Evolutionary conservation across 2,888 invertebrate genomes (phyloP), one percentile per base, ranked within the genome.

Genomic region (Mesorhabditis sp.): DNA sequence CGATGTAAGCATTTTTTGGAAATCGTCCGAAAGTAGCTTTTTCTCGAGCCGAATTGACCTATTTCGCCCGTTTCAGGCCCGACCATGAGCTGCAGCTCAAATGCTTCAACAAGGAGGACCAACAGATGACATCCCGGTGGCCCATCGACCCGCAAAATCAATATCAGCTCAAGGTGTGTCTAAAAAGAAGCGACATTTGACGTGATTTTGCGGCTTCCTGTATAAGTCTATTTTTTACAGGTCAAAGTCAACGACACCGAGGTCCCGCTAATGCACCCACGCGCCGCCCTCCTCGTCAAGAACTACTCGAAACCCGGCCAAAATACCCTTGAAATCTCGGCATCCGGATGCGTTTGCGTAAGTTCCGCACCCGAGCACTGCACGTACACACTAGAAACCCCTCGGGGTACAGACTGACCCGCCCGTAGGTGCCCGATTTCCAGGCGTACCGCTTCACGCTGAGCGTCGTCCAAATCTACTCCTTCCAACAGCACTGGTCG

Each of bases 51-150:
- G 28, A 28, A 28, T 28, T 28, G 28, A 28, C 28, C 7, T 50
- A 50, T 50, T 13, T 10, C n/a, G n/a, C 7, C n/a, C 58, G 58
- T 50, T 50, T 50, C n/a, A 50, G 58, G 58, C 58, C 58, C 7
- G 58, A 50, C 7, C n/a, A 50, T n/a, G 58, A 50, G 58, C 58
- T 50, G 10, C 58, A 50, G 58, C 58, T 50, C 10, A 50, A 50
- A 50, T 50, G 58, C 58, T 50, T 50, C n/a, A 50, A 50, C 58
- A 50, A 50, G n/a, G 58, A 50, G 10, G 58, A 50, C 58, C 7
- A 50, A 50, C 58, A 13, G n/a, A 50, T 50, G 58, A 50, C 58
- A 50, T 10, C 58, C 10, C 7, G n/a, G n/a, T 50, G 58, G 58
- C 58, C 58, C 10, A 10, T 50, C 58, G n/a, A 50, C n/a, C 58